These are phyloP conservation scores for Oppia nitens DNA, from an alignment of 1,140 invertebrate genomes.

Conservation along the genomic window DNA sequence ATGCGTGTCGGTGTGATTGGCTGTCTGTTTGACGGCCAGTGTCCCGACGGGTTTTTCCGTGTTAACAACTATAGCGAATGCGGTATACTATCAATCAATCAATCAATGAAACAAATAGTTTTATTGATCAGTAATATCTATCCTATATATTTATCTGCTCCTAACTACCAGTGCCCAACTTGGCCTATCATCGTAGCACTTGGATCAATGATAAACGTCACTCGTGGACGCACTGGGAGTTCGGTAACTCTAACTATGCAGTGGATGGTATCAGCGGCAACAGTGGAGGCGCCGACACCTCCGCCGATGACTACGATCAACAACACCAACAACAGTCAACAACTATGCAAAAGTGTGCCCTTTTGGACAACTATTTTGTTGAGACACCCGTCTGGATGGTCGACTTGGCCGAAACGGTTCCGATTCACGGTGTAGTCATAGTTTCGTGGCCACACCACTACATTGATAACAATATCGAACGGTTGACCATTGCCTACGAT, in stretches of 20 bases:
- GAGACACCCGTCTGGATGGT: constrained; percentile 40
- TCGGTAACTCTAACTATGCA: constrained; percentile 28
- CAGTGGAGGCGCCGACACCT: constrained; percentile 23
- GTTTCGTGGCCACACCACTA: constrained; percentile 31
- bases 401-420: constrained; percentile 32
- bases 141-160: too few species aligned
- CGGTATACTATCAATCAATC: too few species aligned
- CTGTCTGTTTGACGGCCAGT: constrained; percentile 34
- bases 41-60: constrained; percentile 32
- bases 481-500: not conserved
- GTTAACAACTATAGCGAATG: constrained; percentile 36
- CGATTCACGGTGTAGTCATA: constrained; percentile 33
- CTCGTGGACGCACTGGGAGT: constrained; percentile 30
- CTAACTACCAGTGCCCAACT: constrained; percentile 38
- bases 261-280: constrained; percentile 27
- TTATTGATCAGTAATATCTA: too few species aligned
- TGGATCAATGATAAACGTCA: constrained; percentile 41
- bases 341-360: constrained; percentile 34
- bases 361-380: constrained; percentile 39
- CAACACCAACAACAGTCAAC: too few species aligned
- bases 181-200: constrained; percentile 35
- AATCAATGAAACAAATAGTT: too few species aligned
- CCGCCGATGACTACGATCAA: too few species aligned
- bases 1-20: constrained; percentile 36
- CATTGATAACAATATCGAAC: not conserved